phyloP scores from a whole-genome alignment of 2,888 invertebrate species.

The Melanotus villosus region DNA sequence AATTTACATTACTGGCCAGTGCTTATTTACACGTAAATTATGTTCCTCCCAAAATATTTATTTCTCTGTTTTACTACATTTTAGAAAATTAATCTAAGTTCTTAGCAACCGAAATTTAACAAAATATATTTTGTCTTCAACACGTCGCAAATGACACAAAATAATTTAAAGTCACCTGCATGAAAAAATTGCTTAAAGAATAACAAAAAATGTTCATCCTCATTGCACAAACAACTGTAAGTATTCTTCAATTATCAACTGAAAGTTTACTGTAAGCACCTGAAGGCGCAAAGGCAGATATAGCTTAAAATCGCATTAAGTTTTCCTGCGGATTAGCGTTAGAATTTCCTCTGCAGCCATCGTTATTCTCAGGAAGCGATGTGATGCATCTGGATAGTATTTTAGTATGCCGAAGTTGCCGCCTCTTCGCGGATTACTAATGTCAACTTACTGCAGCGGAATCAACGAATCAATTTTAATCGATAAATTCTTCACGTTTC shows the following conservation, averaged over 20 bases:
- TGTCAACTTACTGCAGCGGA: not conserved
- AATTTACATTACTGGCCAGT: too few relatives aligned
- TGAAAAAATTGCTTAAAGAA: too few relatives aligned
- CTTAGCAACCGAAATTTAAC: too few relatives aligned
- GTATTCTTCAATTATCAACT: conserved; percentile 10
- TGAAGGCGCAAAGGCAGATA: conserved; percentile 25
- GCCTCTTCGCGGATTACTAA: not conserved
- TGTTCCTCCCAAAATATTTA: too few relatives aligned
- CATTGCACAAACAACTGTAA: conserved; percentile 2
- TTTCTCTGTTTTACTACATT: too few relatives aligned
- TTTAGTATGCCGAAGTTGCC: conserved; percentile 24
- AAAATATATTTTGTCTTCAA: too few relatives aligned
- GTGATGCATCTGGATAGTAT: conserved; percentile 29
- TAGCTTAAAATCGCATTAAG: conserved; percentile 35
- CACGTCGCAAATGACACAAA: too few relatives aligned
- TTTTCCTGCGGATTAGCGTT: conserved; percentile 31
- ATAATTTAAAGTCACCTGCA: too few relatives aligned
- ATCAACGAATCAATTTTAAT: not conserved
- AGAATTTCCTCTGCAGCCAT: conserved; percentile 26
- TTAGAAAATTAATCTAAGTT: too few relatives aligned
- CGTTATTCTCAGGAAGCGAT: conserved; percentile 29
- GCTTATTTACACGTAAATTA: too few relatives aligned
- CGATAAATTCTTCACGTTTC: not conserved
- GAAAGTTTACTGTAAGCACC: conserved; percentile 12
- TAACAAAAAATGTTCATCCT: too few relatives aligned